phyloP scores from a whole-genome alignment of 2,113 vertebrate genomes.

The Oncorhynchus masou region DNA sequence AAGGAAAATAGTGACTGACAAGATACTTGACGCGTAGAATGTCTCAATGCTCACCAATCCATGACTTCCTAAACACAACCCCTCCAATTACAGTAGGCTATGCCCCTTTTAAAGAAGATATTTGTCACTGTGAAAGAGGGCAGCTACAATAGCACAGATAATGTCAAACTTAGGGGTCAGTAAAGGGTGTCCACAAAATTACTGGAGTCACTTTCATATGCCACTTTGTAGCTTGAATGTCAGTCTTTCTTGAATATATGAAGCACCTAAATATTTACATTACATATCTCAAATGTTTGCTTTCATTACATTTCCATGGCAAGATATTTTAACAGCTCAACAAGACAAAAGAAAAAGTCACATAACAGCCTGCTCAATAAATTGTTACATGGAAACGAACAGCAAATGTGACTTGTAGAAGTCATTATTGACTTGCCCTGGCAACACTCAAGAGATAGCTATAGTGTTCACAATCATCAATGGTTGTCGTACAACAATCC shows the following conservation, averaged over 20 bases:
- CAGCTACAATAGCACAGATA: not conserved
- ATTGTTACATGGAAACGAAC: not conserved
- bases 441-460: conserved; percentile 7
- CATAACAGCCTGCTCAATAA: not conserved
- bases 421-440: not conserved
- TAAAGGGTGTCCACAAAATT: not conserved
- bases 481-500: conserved; percentile 13
- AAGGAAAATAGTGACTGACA: not conserved
- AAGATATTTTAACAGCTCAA: conserved; percentile 5
- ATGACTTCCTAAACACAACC: not conserved
- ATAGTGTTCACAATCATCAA: conserved; percentile 24
- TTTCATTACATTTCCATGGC: not conserved
- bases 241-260: conserved; percentile 4
- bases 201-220: conserved; percentile 2
- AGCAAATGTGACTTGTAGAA: not conserved
- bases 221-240: conserved; percentile 16
- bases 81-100: not conserved
- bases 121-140: not conserved
- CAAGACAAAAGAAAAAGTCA: not conserved
- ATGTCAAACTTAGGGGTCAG: not conserved
- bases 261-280: conserved; percentile 1
- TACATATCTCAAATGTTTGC: not conserved
- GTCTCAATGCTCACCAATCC: not conserved
- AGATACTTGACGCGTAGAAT: not conserved
- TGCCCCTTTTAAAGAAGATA: not conserved